phyloP scores from a whole-genome alignment of 2,888 invertebrate species.

The Trissonchulus sp. region DNA sequence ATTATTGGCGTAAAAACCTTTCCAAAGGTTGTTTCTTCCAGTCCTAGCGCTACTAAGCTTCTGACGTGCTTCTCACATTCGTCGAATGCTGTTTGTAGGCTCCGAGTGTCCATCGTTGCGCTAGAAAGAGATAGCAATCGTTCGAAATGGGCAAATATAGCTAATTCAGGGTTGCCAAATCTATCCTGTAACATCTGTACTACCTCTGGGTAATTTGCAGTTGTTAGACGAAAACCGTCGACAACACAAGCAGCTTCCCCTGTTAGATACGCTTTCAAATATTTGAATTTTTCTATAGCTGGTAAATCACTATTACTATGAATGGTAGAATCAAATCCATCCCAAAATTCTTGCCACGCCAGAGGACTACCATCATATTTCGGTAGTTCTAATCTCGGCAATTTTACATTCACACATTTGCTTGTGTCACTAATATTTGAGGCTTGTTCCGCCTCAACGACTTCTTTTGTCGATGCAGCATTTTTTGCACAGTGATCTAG shows the following conservation, averaged over 20 bases:
- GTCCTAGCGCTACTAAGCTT: no score
- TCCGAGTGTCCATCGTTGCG: neutral
- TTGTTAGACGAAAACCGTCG: slow-evolving; percentile 16
- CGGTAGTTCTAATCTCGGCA: slow-evolving; percentile 6
- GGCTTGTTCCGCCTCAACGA: no score
- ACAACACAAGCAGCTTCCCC: slow-evolving; percentile 9
- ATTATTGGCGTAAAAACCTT: slow-evolving; percentile 14
- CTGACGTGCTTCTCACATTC: slow-evolving; percentile 15
- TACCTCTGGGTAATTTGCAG: neutral
- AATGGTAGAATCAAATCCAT: slow-evolving; percentile 6
- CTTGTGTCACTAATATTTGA: no score
- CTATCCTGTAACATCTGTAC: neutral
- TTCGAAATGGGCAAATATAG: no score
- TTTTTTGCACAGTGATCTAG: no score
- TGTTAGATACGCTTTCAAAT: neutral
- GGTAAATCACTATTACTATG: neutral
- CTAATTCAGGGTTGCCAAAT: neutral
- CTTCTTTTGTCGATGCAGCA: no score
- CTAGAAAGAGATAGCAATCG: neutral
- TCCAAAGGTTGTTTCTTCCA: slow-evolving; percentile 11
- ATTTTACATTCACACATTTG: no score
- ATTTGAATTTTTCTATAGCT: slow-evolving; percentile 17
- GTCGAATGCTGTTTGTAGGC: slow-evolving; percentile 12
- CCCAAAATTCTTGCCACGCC: slow-evolving; percentile 19
- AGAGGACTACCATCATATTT: slow-evolving; percentile 16